Conservation (phyloP, 2,888 invertebrate species). For the Pandemis corylana region DNA sequence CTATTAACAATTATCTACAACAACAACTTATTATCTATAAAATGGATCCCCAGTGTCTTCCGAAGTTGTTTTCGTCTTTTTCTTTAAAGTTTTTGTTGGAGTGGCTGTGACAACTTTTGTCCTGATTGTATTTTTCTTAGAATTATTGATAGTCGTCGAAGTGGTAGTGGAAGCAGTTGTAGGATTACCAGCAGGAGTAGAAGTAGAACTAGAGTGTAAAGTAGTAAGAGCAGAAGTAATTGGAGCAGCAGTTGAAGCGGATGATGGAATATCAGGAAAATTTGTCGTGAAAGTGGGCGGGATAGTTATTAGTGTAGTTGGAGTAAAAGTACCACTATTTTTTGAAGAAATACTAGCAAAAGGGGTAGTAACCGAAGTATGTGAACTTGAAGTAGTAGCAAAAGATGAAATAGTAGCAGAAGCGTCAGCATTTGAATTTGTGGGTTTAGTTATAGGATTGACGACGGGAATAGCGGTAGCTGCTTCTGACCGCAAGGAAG, state of each 20-base stretch:
- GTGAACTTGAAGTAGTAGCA: slow-evolving; percentile 6
- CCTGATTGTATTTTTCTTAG: not conserved
- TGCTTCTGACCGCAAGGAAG: not conserved
- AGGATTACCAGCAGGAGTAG: not conserved
- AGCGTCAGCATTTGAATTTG: not conserved
- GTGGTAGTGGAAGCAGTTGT: not conserved
- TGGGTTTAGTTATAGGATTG: not conserved
- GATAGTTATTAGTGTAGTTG: not conserved
- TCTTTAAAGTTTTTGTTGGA: not conserved
- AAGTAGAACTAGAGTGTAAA: not conserved
- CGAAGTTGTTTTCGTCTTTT: not conserved
- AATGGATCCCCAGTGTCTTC: slow-evolving; percentile 1
- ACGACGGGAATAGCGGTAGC: not conserved
- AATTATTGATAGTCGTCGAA: not conserved
- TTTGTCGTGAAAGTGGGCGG: not conserved
- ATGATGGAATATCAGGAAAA: not conserved
- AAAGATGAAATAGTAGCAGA: not conserved
- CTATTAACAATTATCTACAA: not conserved
- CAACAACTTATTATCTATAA: not conserved
- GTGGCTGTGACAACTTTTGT: not conserved
- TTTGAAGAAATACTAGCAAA: not conserved
- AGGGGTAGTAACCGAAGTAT: not conserved
- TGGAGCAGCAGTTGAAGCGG: slow-evolving; percentile 2
- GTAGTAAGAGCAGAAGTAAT: not conserved
- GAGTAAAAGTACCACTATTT: no score